A percentile compares a stretch with the other conserved stretches of the same genome.
Conservation (phyloP, 2,797 vertebrate species). For the Odontamblyopus rebecca region DNA sequence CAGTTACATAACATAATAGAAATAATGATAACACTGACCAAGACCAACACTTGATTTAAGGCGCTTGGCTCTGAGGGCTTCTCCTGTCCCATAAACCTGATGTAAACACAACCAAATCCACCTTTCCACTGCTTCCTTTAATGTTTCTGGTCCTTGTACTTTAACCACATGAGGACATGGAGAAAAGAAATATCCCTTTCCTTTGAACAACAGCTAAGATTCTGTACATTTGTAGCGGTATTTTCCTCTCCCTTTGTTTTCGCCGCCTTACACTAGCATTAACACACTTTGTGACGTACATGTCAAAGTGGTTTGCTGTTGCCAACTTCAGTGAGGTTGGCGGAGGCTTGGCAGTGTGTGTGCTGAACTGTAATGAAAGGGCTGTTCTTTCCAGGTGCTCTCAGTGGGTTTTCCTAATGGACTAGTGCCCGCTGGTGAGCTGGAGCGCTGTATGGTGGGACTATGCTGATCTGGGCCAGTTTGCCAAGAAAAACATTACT, state of each 20-base stretch:
- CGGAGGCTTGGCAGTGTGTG: constrained; percentile 61
- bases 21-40: not conserved
- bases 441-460: constrained; percentile 32
- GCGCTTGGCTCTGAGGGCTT: constrained; percentile 27
- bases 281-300: constrained; percentile 59
- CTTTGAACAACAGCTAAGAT: not conserved
- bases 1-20: not conserved
- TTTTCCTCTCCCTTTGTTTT: constrained; percentile 33
- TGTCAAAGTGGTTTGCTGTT: constrained; percentile 49
- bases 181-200: not conserved
- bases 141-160: constrained; percentile 19
- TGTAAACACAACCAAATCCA: constrained; percentile 48
- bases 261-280: constrained; percentile 41
- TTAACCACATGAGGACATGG: constrained; percentile 20
- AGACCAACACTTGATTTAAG: constrained; percentile 36
- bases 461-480: constrained; percentile 22
- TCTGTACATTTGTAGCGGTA: not conserved
- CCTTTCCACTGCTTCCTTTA: constrained; percentile 40
- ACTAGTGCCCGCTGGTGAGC: constrained; percentile 34
- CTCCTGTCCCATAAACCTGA: constrained; percentile 27
- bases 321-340: constrained; percentile 56
- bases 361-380: constrained; percentile 67
- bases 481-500: constrained; percentile 75
- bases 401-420: constrained; percentile 49
- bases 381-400: constrained; percentile 62